A percentile compares a stretch with the other conserved stretches of the same genome.
These are phyloP conservation scores for Clarias batrachus DNA, from an alignment of 2,113 vertebrate species.

Conservation along the genomic window DNA sequence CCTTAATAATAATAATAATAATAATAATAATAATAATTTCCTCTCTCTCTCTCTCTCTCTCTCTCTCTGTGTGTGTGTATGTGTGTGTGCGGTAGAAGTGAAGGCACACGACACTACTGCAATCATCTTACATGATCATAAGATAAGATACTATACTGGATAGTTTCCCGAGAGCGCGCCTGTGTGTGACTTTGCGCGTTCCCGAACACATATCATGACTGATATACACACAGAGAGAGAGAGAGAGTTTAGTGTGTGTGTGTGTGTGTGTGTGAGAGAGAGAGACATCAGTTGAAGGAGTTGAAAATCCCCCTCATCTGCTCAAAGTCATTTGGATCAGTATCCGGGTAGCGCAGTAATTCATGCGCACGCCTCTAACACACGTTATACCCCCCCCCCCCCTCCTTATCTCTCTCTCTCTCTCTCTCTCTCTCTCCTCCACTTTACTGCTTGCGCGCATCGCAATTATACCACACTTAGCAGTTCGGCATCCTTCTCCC, in stretches of 20 bases:
- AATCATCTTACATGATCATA: conserved; percentile 16
- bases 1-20: no score
- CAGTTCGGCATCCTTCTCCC: neutral
- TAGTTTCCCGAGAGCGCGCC: neutral
- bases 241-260: neutral
- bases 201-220: neutral
- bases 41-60: neutral
- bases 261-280: neutral
- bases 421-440: neutral
- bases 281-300: neutral
- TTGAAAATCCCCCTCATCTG: conserved; percentile 13
- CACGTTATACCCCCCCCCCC: neutral
- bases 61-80: neutral
- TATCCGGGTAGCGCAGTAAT: conserved; percentile 12
- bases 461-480: neutral
- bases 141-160: neutral
- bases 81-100: neutral
- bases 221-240: conserved; percentile 1
- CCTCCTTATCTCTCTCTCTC: neutral
- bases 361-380: conserved; percentile 4
- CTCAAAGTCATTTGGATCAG: conserved; percentile 29
- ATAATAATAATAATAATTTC: no score
- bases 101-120: conserved; percentile 1
- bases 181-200: conserved; percentile 2
- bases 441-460: neutral